These are phyloP conservation scores for Crematogaster levior DNA, from an alignment of 2,888 invertebrate genomes.

Conservation along the genomic window DNA sequence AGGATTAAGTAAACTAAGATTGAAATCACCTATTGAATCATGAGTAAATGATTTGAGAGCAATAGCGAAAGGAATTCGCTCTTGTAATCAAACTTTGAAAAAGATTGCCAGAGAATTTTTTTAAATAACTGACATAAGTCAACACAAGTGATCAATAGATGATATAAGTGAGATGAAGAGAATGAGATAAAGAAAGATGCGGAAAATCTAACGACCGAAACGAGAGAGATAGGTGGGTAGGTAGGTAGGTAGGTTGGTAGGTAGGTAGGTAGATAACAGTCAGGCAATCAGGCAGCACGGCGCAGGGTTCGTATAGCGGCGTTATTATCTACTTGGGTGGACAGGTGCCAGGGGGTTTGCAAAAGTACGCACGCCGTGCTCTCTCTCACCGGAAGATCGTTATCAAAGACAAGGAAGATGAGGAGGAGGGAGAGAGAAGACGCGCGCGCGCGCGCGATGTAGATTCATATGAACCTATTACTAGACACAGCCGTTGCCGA, in stretches of 20 bases:
- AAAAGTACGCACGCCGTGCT: constrained; percentile 72
- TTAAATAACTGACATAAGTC: neutral
- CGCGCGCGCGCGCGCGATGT: constrained; percentile 49
- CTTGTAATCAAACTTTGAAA: neutral
- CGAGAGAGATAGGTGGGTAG: constrained; percentile 8
- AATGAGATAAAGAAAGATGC: constrained; percentile 1
- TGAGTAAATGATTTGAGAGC: constrained; percentile 20
- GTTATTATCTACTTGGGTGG: constrained; percentile 83
- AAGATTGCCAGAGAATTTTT: neutral
- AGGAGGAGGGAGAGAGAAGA: constrained; percentile 1
- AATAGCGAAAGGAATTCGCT: neutral
- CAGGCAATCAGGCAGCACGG: constrained; percentile 78
- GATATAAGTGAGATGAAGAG: neutral
- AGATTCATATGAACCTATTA: constrained; percentile 76
- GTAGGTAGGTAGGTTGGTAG: constrained; percentile 54
- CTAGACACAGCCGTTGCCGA: constrained; percentile 73
- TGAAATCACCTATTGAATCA: constrained; percentile 28
- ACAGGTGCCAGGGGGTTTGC: constrained; percentile 80
- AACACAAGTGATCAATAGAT: neutral
- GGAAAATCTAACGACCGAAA: constrained; percentile 6
- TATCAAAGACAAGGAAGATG: constrained; percentile 70
- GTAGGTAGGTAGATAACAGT: constrained; percentile 76
- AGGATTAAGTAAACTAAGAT: constrained; percentile 27
- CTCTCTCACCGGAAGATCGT: constrained; percentile 77
- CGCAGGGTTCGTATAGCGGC: constrained; percentile 76